Evolutionary conservation across 2,113 vertebrate genomes (phyloP).

Genomic region (Ursus arctos): DNA sequence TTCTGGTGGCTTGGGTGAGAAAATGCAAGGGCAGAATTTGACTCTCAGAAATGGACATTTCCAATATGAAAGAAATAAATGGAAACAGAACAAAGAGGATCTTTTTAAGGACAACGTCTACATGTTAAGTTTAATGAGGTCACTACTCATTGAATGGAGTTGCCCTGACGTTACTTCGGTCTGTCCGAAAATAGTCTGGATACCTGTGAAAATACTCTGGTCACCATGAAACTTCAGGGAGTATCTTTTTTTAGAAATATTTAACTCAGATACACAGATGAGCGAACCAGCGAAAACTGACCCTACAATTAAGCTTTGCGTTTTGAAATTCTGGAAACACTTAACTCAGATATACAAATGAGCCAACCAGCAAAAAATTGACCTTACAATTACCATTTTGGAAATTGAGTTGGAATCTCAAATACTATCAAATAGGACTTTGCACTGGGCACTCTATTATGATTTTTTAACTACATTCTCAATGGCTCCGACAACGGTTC

Average conservation of each 20-base stretch:
- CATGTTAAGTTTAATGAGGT: neutral
- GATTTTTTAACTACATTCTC: neutral
- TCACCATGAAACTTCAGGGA: accelerated
- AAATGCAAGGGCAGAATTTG: neutral
- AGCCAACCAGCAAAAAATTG: neutral
- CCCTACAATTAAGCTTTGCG: neutral
- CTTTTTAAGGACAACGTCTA: neutral
- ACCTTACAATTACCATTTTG: neutral
- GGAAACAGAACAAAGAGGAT: neutral
- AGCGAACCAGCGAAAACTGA: neutral
- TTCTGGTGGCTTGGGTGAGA: neutral
- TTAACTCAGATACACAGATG: neutral
- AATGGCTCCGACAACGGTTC: neutral
- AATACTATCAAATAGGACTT: neutral
- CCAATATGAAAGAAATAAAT: neutral
- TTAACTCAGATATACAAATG: neutral
- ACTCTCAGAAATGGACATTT: neutral
- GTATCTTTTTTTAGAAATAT: neutral
- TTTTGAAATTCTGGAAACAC: neutral
- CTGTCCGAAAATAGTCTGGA: neutral
- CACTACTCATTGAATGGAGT: accelerated
- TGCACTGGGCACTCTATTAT: accelerated
- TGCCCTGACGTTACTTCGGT: too few relatives aligned
- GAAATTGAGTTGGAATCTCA: neutral
- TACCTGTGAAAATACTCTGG: neutral